Evolutionary conservation across 2,888 invertebrate species (phyloP).

Genomic region (Xestia xanthographa): DNA sequence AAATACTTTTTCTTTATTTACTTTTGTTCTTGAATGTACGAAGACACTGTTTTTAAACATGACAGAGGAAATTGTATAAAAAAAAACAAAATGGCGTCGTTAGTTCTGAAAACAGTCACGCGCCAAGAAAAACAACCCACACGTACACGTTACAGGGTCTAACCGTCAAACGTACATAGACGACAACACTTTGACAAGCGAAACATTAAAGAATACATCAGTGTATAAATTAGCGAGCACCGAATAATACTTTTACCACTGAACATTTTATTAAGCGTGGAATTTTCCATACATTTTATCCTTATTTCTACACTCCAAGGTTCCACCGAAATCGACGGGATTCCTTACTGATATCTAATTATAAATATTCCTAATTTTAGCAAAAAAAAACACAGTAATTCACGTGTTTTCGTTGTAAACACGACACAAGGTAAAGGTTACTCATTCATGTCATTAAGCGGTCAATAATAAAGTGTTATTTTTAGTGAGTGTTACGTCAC

Average conservation of each 20-base stretch:
- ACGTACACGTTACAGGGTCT: background rate
- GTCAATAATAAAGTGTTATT: slow-evolving; percentile 62
- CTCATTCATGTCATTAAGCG: slow-evolving; percentile 61
- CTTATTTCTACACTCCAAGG: slow-evolving; percentile 20
- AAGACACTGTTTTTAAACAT: background rate
- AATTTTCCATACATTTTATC: slow-evolving; percentile 49
- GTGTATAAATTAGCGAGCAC: slow-evolving; percentile 27
- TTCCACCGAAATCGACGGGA: slow-evolving; percentile 16
- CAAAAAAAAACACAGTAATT: background rate
- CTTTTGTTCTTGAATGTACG: background rate
- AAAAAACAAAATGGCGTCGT: background rate
- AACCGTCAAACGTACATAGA: background rate
- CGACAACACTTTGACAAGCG: slow-evolving; percentile 13
- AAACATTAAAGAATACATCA: slow-evolving; percentile 24
- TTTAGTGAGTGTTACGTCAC: slow-evolving; percentile 64
- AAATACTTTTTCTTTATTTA: too few species aligned
- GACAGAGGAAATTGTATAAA: background rate
- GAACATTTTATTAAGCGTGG: slow-evolving; percentile 30
- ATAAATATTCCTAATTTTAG: slow-evolving; percentile 2
- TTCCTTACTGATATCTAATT: background rate
- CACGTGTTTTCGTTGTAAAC: slow-evolving; percentile 48
- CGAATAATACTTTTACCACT: slow-evolving; percentile 21
- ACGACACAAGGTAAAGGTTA: slow-evolving; percentile 64
- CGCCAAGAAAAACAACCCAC: background rate
- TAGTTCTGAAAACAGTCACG: background rate